A percentile compares a stretch with the other conserved stretches of the same genome.
Evolutionary conservation across 2,888 invertebrate genomes (phyloP).

Genomic region (Mythimna ferrago): DNA sequence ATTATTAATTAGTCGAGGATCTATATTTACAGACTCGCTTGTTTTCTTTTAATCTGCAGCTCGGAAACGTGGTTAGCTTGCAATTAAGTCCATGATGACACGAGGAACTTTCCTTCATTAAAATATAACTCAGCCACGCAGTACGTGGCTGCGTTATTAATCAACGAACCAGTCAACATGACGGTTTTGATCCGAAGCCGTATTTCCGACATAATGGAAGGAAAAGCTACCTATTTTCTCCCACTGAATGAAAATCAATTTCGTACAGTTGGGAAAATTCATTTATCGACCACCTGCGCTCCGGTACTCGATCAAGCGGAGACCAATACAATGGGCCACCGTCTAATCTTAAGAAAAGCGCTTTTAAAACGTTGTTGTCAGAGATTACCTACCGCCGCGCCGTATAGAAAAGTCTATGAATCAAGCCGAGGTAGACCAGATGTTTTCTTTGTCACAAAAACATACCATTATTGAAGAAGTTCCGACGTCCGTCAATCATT

Average conservation of each 20-base stretch:
- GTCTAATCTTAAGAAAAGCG: slow-evolving; percentile 76
- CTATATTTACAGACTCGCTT: slow-evolving; percentile 2
- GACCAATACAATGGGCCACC: slow-evolving; percentile 74
- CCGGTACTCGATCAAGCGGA: slow-evolving; percentile 77
- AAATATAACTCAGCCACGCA: slow-evolving; percentile 23
- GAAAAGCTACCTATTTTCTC: slow-evolving; percentile 73
- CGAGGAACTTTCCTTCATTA: slow-evolving; percentile 19
- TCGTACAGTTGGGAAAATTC: slow-evolving; percentile 77
- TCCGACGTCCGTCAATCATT: slow-evolving; percentile 62
- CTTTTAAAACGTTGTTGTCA: slow-evolving; percentile 74
- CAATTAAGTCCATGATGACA: slow-evolving; percentile 27
- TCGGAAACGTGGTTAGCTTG: slow-evolving; percentile 12
- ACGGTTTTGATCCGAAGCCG: slow-evolving; percentile 58
- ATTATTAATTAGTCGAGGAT: neutral
- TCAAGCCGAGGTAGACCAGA: slow-evolving; percentile 40
- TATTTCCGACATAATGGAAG: slow-evolving; percentile 67
- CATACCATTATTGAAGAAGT: slow-evolving; percentile 60
- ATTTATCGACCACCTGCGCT: slow-evolving; percentile 82
- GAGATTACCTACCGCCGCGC: slow-evolving; percentile 67
- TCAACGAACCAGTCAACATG: slow-evolving; percentile 52
- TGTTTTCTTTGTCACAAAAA: slow-evolving; percentile 62
- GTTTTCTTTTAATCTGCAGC: slow-evolving; percentile 16
- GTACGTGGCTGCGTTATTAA: slow-evolving; percentile 52
- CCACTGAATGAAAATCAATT: slow-evolving; percentile 81
- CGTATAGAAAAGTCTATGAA: slow-evolving; percentile 65